Evolutionary conservation across 2,888 invertebrate species (phyloP).

Genomic region (Adelognathus sp.): DNA sequence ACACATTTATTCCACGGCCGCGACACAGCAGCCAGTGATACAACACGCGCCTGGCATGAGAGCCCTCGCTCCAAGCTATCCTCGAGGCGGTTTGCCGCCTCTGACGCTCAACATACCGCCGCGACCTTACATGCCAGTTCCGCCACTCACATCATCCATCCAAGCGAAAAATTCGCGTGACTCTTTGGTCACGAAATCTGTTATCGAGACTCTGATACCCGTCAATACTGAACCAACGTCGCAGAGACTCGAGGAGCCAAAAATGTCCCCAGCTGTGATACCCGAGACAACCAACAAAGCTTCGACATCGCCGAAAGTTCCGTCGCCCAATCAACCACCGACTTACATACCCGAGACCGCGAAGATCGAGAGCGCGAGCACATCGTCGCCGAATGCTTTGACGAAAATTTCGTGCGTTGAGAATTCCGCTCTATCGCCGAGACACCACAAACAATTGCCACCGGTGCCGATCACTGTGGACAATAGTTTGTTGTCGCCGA

Average conservation of each 20-base stretch:
- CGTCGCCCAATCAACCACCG: slow-evolving; percentile 79
- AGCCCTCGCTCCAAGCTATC: slow-evolving; percentile 76
- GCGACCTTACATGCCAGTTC: slow-evolving; percentile 77
- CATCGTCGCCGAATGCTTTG: slow-evolving; percentile 70
- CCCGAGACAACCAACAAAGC: slow-evolving; percentile 77
- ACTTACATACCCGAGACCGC: slow-evolving; percentile 80
- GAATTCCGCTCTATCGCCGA: slow-evolving; percentile 67
- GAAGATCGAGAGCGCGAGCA: slow-evolving; percentile 76
- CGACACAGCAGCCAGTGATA: slow-evolving; percentile 78
- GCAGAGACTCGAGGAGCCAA: slow-evolving; percentile 75
- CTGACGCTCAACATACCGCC: slow-evolving; percentile 77
- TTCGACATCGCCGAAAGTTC: slow-evolving; percentile 79
- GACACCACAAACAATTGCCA: slow-evolving; percentile 67
- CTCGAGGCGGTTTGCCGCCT: slow-evolving; percentile 77
- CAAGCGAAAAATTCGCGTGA: slow-evolving; percentile 73
- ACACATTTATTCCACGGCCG: slow-evolving; percentile 78
- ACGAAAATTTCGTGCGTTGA: slow-evolving; percentile 66
- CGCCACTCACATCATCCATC: slow-evolving; percentile 70
- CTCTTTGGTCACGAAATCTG: slow-evolving; percentile 71
- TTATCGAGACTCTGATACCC: slow-evolving; percentile 77
- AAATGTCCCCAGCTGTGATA: slow-evolving; percentile 76
- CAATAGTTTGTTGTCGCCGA: slow-evolving; percentile 68
- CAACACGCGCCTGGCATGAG: slow-evolving; percentile 79
- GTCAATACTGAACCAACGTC: slow-evolving; percentile 72
- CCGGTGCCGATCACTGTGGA: slow-evolving; percentile 62